phyloP scores from a whole-genome alignment of 2,113 vertebrate species.

The Strix aluco region DNA sequence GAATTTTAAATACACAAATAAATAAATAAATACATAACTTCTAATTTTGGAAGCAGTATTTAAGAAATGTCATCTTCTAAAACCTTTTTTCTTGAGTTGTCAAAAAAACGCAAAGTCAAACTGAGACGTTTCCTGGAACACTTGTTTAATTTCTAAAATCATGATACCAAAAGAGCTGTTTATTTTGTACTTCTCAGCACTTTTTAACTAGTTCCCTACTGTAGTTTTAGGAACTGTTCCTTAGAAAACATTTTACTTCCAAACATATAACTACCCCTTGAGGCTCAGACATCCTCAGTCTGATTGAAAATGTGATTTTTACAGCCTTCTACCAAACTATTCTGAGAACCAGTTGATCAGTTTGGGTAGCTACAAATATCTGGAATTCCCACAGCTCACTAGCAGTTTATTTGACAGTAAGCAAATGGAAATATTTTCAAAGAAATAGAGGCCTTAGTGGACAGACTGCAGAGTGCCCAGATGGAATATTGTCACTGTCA shows the following conservation, averaged over 20 bases:
- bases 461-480: neutral
- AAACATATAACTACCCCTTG: neutral
- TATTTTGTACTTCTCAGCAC: neutral
- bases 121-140: neutral
- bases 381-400: neutral
- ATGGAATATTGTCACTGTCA: neutral
- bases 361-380: neutral
- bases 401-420: neutral
- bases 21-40: neutral
- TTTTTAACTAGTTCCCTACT: neutral
- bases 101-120: neutral
- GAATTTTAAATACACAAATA: neutral
- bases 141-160: neutral
- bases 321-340: neutral
- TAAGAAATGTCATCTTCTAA: neutral
- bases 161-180: neutral
- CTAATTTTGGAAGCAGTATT: neutral
- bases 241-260: neutral
- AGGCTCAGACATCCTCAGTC: neutral
- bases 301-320: neutral
- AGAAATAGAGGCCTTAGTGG: neutral
- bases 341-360: neutral
- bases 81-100: neutral
- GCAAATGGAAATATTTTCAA: neutral
- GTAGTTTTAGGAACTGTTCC: neutral